Evolutionary conservation across 2,888 invertebrate species (phyloP).

Genomic region (Scelioninae gen. 1): DNA sequence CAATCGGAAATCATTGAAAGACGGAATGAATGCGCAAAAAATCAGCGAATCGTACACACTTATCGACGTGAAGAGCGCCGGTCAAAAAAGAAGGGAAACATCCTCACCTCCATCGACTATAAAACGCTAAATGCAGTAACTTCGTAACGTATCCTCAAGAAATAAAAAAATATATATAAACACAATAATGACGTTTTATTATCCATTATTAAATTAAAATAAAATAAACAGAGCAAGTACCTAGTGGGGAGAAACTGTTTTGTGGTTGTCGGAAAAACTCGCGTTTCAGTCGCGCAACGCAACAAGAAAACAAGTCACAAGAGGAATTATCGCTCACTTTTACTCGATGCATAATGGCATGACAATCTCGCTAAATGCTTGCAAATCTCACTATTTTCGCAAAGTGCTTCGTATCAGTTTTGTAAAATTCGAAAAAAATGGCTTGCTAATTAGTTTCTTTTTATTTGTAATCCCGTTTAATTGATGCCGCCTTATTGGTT

Average conservation of each 20-base stretch:
- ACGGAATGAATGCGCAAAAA: constrained; percentile 67
- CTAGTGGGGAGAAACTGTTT: constrained; percentile 47
- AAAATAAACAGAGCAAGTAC: constrained; percentile 64
- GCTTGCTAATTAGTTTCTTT: background rate
- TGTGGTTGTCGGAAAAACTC: constrained; percentile 25
- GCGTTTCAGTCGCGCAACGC: constrained; percentile 41
- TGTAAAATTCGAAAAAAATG: constrained; percentile 3
- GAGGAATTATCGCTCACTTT: constrained; percentile 74
- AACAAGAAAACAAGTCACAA: constrained; percentile 60
- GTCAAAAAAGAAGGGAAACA: constrained; percentile 20
- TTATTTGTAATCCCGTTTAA: constrained; percentile 36
- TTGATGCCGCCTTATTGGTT: constrained; percentile 46
- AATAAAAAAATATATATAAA: constrained; percentile 68
- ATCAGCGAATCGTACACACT: constrained; percentile 57
- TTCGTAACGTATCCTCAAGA: constrained; percentile 56
- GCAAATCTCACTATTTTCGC: constrained; percentile 80
- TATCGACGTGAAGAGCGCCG: constrained; percentile 67
- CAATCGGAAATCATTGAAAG: constrained; percentile 59
- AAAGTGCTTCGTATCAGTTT: constrained; percentile 72
- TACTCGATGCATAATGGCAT: constrained; percentile 75
- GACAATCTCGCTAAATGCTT: constrained; percentile 80
- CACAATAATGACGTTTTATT: constrained; percentile 59
- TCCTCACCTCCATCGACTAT: constrained; percentile 24
- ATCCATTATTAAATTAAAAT: constrained; percentile 19
- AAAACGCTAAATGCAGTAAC: constrained; percentile 63